These are phyloP conservation scores for Penelope pileata DNA, from an alignment of 2,113 vertebrate genomes.

Conservation along the genomic window DNA sequence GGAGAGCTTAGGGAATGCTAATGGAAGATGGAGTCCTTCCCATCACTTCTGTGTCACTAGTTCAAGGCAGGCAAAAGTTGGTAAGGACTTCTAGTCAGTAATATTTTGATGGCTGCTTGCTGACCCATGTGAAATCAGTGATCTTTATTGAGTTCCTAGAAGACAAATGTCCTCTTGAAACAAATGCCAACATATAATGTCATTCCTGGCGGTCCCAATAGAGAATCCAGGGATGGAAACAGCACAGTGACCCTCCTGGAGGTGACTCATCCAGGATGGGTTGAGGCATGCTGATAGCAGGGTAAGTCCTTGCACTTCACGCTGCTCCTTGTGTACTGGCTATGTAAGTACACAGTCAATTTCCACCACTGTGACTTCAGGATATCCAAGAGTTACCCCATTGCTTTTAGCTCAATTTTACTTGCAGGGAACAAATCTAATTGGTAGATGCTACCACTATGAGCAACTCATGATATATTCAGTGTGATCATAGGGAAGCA, in stretches of 20 bases:
- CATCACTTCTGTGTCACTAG: slow-evolving; percentile 60
- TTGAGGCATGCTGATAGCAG: background rate
- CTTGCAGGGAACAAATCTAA: background rate
- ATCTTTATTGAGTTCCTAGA: slow-evolving; percentile 4
- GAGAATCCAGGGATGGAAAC: background rate
- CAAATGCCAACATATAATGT: background rate
- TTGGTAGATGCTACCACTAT: background rate
- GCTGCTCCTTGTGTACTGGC: background rate
- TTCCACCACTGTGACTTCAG: background rate
- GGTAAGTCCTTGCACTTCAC: background rate
- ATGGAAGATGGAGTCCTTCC: slow-evolving; percentile 45
- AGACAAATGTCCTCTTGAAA: background rate
- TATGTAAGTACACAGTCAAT: background rate
- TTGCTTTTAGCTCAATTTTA: background rate
- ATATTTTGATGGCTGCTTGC: slow-evolving; percentile 23
- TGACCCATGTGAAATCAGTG: slow-evolving; percentile 14
- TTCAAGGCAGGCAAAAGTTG: slow-evolving; percentile 38
- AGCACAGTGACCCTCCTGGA: background rate
- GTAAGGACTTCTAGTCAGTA: slow-evolving; percentile 26
- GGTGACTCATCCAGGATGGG: background rate
- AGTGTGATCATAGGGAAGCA: background rate
- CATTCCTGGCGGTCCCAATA: background rate
- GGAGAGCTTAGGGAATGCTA: slow-evolving; percentile 43
- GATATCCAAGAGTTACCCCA: background rate
- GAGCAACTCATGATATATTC: background rate